These are phyloP conservation scores for Lasiurus borealis DNA, from an alignment of 2,113 vertebrate genomes.

Conservation along the genomic window DNA sequence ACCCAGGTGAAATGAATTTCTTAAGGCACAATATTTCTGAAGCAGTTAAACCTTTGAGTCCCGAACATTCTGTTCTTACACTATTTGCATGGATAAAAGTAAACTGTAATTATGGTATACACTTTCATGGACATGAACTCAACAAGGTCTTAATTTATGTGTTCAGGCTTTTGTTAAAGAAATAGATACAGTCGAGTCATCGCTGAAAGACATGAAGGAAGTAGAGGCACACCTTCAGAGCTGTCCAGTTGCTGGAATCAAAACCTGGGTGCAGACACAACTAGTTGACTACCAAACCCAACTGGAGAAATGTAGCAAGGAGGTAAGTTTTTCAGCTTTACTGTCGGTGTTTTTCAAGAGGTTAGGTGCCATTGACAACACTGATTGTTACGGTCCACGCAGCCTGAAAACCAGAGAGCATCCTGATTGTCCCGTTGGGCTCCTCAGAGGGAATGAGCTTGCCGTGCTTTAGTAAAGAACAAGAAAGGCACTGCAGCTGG, in stretches of 20 bases:
- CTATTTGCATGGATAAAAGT: background rate
- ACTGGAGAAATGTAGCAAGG: slow-evolving; percentile 92
- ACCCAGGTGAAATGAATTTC: slow-evolving; percentile 51
- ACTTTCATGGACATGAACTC: background rate
- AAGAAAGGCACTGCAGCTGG: background rate
- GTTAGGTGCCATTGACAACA: background rate
- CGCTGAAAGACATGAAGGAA: slow-evolving; percentile 93
- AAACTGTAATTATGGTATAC: background rate
- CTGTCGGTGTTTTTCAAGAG: background rate
- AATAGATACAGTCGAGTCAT: slow-evolving; percentile 90
- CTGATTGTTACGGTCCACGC: background rate
- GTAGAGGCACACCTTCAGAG: slow-evolving; percentile 89
- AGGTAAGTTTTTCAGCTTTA: slow-evolving; percentile 87
- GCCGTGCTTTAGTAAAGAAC: background rate
- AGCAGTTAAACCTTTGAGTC: slow-evolving; percentile 27
- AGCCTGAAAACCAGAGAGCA: background rate
- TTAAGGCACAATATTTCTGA: background rate
- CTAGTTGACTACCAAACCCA: slow-evolving; percentile 88
- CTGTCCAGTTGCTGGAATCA: slow-evolving; percentile 87
- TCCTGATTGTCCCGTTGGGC: background rate
- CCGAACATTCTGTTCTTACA: background rate
- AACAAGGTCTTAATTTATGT: slow-evolving; percentile 52
- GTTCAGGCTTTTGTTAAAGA: slow-evolving; percentile 89
- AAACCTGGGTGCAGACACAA: slow-evolving; percentile 90
- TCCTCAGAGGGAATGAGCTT: background rate